Evolutionary conservation across 23 tunicate species (phyloP).

Genomic region (Oikopleura vanhoeffeni): DNA sequence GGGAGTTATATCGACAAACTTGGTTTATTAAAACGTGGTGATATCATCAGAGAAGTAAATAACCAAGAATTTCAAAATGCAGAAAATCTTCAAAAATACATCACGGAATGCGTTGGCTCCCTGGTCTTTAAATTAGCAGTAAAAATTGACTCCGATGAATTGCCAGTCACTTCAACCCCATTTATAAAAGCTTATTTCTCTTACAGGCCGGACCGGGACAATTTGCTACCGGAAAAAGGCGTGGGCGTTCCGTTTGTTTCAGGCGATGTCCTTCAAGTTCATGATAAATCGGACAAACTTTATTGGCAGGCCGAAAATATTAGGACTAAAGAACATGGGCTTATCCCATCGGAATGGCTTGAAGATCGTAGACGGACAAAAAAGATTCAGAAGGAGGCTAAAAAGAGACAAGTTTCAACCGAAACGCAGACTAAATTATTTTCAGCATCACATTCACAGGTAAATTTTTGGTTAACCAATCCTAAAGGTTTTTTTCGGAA

Average conservation of each 20-base stretch:
- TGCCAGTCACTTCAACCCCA: background rate
- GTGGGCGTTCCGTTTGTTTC: constrained; percentile 7
- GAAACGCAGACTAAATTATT: background rate
- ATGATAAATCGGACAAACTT: background rate
- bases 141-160: background rate
- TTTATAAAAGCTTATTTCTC: background rate
- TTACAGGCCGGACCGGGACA: background rate
- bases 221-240: background rate
- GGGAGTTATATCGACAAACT: constrained; percentile 2
- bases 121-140: constrained; percentile 3
- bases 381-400: background rate
- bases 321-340: background rate
- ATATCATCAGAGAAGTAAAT: background rate
- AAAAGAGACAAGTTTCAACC: background rate
- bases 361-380: constrained; percentile 2
- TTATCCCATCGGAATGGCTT: constrained; percentile 13
- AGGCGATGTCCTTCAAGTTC: constrained; percentile 1
- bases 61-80: background rate
- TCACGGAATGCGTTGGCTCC: background rate
- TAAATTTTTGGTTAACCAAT: no score
- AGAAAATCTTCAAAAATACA: background rate
- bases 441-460: constrained; percentile 6
- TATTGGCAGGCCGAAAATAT: constrained; percentile 16
- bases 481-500: no score
- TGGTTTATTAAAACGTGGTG: background rate